Evolutionary conservation across 2,888 invertebrate species (phyloP).

Genomic region (Ptilodon capucinus): DNA sequence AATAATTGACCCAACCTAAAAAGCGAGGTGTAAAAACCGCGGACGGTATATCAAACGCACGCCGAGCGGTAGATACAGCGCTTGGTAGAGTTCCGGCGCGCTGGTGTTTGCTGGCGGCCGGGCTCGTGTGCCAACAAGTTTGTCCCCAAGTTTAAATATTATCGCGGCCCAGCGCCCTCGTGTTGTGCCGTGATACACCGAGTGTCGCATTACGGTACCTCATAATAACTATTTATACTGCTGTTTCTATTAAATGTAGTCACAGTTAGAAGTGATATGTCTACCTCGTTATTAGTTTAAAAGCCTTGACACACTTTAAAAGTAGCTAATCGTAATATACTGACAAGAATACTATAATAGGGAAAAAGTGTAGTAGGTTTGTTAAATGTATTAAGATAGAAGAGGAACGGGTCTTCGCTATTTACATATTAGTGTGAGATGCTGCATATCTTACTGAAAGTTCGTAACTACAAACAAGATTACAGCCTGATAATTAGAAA

Average conservation of each 20-base stretch:
- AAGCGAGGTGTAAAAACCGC: background rate
- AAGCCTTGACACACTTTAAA: background rate
- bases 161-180: background rate
- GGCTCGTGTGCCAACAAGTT: constrained; percentile 7
- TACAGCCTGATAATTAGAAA: too few species aligned
- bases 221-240: background rate
- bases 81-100: background rate
- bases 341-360: too few species aligned
- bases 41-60: constrained; percentile 3
- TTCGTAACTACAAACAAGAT: too few species aligned
- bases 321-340: too few species aligned
- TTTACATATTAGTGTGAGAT: too few species aligned
- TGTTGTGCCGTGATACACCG: background rate
- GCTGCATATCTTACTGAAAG: too few species aligned
- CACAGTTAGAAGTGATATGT: background rate
- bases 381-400: too few species aligned
- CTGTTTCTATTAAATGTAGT: background rate
- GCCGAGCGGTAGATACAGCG: background rate
- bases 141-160: constrained; percentile 4
- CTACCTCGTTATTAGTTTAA: background rate
- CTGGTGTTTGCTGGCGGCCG: background rate
- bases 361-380: too few species aligned
- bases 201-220: background rate
- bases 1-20: background rate
- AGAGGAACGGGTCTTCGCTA: too few species aligned